Conservation (phyloP, 1,140 invertebrate genomes). For the Neodiprion lecontei region DNA sequence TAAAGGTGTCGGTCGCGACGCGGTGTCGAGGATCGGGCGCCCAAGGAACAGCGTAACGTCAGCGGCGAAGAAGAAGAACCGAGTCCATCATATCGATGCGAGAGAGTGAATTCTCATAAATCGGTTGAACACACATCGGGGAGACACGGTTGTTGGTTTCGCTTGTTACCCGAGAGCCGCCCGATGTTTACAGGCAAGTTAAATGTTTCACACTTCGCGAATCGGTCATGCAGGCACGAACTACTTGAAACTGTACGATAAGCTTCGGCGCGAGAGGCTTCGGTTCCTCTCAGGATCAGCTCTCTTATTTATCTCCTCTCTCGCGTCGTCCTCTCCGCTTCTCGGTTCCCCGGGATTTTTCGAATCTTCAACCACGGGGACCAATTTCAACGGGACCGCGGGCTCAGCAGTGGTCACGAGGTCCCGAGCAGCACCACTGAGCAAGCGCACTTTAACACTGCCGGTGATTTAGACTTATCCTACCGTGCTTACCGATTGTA, state of each 20-base stretch:
- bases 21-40: neutral
- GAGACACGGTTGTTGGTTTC: neutral
- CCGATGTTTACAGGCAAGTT: neutral
- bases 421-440: conserved; percentile 18
- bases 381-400: conserved; percentile 10
- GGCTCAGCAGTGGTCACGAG: conserved; percentile 20
- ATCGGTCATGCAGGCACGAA: conserved; percentile 8
- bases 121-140: neutral
- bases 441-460: conserved; percentile 13
- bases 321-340: neutral
- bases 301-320: neutral
- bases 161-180: neutral
- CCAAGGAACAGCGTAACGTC: no score
- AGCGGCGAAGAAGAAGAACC: no score
- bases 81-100: no score
- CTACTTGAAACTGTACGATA: neutral
- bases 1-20: neutral
- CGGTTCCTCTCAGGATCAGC: neutral
- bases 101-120: neutral
- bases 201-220: neutral
- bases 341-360: neutral
- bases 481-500: conserved; percentile 30
- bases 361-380: no score
- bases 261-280: neutral
- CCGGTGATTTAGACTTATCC: conserved; percentile 27